Base-by-base conservation (phyloP, 2,888 invertebrate genomes). In the Plebejus melissa region DNA sequence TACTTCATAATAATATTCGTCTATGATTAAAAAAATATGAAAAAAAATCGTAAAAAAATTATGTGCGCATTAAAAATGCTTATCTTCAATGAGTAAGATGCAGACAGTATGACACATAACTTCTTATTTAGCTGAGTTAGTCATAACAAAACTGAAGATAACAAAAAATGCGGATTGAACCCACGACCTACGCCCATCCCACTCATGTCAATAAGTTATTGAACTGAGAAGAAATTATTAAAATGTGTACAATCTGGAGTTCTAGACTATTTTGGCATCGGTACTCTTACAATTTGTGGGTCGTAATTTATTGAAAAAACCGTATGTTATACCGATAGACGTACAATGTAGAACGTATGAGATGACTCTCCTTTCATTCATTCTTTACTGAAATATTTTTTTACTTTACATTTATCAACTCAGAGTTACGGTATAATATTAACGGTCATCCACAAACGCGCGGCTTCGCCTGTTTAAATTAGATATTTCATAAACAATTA, bases 81-180 rank as follows among this genome's bases (percentile, higher is more conserved):
- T 71, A 71, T 71, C 71, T 16, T 54, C 54, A 28, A 72, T 54
- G 28, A 72, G 72, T 54, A 72, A 70, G 28, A 46, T 28, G 50
- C 54, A 54, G 54, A 46, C 46, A 11, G 46, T 28, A 9, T 54
- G 72, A 32, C 72, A 72, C 72, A 22, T 41, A 32, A 4, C 54
- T 32, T 72, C 72, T 72, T 72, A 72, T 72, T 72, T 28, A 6
- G 16, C 32, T 16, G 16, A 16, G n/a, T 72, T 72, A 72, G 72
- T 72, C 72, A 32, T 65, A 65, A 65, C 65, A 65, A 11, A 65
- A 65, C 60, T 72, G 50, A 50, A 28, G 28, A 46, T 46, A 6
- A 28, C 46, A 72, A 72, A 72, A 72, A 72, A 71, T 46, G 71
- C 72, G 72, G 54, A 32, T 72, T 46, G 22, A 50, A 54, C 65